Base-by-base conservation (phyloP, 2,888 invertebrate genomes). In the Coleophora deauratella region DNA sequence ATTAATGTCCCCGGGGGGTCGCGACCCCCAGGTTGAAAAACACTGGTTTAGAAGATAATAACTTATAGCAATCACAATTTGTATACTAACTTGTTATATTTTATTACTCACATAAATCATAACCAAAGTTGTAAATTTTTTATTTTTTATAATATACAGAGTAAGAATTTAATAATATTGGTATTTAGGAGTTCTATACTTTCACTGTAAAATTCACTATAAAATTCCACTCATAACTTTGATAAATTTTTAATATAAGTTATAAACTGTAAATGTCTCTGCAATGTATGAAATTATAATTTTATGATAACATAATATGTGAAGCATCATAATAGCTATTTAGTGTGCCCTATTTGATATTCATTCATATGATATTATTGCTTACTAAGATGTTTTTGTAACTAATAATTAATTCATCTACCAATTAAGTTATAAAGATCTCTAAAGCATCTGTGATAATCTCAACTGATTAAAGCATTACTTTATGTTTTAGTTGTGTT, bases 401-500 rank as follows among this genome's bases (percentile, higher is more conserved):
- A 40, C 38, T 44, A 44, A 34, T 39, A 35, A 70, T 66, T 70
- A 63, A 65, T 66, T 71, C 66, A 72, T 62, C 71, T 82, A 82
- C 72, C 68, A 74, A 59, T 60, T 84, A 84, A 81, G 81, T 75
- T 73, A 41, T 58, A 68, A 81, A 75, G 84, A 85, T 85, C 85
- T 84, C 85, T 77, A 70, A 79, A 75, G 77, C 70, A 80, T 80
- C 84, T 85, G 84, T 85, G 85, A 85, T 85, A 85, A 78, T 66
- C 69, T 64, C 72, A 80, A 77, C 76, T 78, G 68, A 76, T 77
- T 72, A 72, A 74, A 72, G 65, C 69, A 69, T 71, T 81, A 76
- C 78, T 78, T 77, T 81, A 80, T 81, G 59, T 69, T 69, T 69
- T 72, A 72, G 68, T 73, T 63, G 61, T 70, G 60, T 66, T 68